Base-by-base conservation (phyloP, 2,113 vertebrate species). In the Poeciliopsis occidentalis region DNA sequence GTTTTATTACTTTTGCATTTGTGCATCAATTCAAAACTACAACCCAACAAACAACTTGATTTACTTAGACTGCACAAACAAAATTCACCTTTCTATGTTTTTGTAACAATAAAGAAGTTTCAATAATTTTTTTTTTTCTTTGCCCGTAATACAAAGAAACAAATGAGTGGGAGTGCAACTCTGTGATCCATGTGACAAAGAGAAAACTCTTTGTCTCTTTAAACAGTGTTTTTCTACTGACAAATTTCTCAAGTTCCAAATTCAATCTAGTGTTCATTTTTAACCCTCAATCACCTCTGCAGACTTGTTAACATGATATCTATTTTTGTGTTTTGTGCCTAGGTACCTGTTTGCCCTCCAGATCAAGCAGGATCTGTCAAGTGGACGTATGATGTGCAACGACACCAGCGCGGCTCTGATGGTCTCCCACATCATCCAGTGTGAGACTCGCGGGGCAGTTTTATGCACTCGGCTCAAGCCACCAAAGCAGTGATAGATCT, bases 301-400 rank as follows among this genome's bases (percentile, higher is more conserved):
- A 47, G 17, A 5, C 24, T 32, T 12, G 31, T 8, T 64, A 68
- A 75, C 60, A 47, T 24, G 24, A 76, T 54, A 31, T 12, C 8
- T 68, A 12, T 74, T 81, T 76, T 81, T 76, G 66, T 37, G 68
- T 82, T 41, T 57, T 79, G 71, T 89, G 47, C 84, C 13, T 92
- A 99, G 98, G 95, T 99, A 99, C 94, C 95, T 99, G 84, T 99
- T 99, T 91, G 97, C 98, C 27, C 95, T 99, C 73, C 98, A 99
- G 89, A 95, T 99, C 87, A 98, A 97, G 91, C 97, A 98, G 91
- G 98, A 99, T 87, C 82, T 99, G 90, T 96, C 94, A 72, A 94
- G 95, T 47, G 97, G 97, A 84, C 94, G 94, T 67, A 89, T 99
- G 85, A 97, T 95, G 0, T 99, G 97, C 87, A 99, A 96, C 0